phyloP scores from a whole-genome alignment of 2,888 invertebrate genomes.

The Agrotis segetum region DNA sequence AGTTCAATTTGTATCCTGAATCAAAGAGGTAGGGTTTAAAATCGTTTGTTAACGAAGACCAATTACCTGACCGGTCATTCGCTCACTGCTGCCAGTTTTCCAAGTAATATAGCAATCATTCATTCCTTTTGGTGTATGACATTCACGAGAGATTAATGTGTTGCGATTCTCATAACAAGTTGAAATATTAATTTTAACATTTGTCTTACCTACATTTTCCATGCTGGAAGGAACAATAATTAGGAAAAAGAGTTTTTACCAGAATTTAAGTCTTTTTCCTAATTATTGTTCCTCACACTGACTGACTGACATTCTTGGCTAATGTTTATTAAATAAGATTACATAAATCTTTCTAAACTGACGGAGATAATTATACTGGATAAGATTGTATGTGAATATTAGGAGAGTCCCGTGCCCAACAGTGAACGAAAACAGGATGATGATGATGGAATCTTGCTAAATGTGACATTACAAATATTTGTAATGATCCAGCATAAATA shows the following conservation, averaged over 20 bases:
- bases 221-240: constrained; percentile 36
- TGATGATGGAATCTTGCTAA: no score
- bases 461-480: not conserved
- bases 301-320: no score
- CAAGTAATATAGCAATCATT: constrained; percentile 72
- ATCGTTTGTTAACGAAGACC: constrained; percentile 42
- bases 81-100: constrained; percentile 63
- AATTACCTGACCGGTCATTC: constrained; percentile 64
- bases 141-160: constrained; percentile 70
- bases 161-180: constrained; percentile 68
- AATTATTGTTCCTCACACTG: no score
- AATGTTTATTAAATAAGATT: no score
- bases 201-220: constrained; percentile 54
- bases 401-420: no score
- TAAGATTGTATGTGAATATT: no score
- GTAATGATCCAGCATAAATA: no score
- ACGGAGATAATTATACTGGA: no score
- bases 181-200: constrained; percentile 67
- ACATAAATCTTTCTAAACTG: no score
- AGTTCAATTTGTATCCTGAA: constrained; percentile 28
- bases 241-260: no score
- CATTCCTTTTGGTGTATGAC: constrained; percentile 68
- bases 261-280: no score
- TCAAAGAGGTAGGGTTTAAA: not conserved
- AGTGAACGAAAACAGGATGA: no score